phyloP scores from a whole-genome alignment of 2,113 vertebrate genomes.

The Pungitius pungitius region DNA sequence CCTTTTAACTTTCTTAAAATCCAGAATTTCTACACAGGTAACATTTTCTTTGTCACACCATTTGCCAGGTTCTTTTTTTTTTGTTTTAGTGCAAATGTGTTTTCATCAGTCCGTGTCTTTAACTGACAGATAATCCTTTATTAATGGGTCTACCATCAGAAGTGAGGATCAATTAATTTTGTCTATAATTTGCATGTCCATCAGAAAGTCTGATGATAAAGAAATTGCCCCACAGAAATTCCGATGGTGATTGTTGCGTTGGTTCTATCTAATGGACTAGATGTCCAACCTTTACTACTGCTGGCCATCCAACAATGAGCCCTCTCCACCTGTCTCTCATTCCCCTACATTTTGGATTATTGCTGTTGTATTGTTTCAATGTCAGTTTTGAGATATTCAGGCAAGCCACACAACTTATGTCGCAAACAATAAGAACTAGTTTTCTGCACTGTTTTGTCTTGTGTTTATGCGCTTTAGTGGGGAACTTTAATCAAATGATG shows the following conservation, averaged over 20 bases:
- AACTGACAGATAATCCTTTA: slow-evolving; percentile 31
- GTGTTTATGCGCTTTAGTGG: too few relatives aligned
- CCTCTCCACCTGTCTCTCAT: neutral
- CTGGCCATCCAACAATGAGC: neutral
- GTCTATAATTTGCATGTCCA: slow-evolving; percentile 5
- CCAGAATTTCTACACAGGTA: neutral
- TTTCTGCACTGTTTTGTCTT: neutral
- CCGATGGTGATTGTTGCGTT: neutral
- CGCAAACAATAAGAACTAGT: too few relatives aligned
- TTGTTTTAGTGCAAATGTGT: neutral
- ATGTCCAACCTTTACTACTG: neutral
- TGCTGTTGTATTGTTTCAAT: too few relatives aligned
- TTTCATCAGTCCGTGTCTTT: slow-evolving; percentile 24
- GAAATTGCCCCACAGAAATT: neutral
- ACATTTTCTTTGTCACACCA: neutral
- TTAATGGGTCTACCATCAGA: slow-evolving; percentile 3
- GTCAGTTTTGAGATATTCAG: too few relatives aligned
- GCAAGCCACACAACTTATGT: too few relatives aligned
- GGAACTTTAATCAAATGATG: neutral
- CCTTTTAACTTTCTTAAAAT: neutral
- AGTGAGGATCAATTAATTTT: slow-evolving; percentile 7
- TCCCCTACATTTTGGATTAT: too few relatives aligned
- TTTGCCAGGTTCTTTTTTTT: neutral
- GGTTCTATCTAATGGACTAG: neutral
- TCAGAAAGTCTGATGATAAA: neutral